Conservation (phyloP, 23 tunicate genomes). For the Trididemnum clinides region DNA sequence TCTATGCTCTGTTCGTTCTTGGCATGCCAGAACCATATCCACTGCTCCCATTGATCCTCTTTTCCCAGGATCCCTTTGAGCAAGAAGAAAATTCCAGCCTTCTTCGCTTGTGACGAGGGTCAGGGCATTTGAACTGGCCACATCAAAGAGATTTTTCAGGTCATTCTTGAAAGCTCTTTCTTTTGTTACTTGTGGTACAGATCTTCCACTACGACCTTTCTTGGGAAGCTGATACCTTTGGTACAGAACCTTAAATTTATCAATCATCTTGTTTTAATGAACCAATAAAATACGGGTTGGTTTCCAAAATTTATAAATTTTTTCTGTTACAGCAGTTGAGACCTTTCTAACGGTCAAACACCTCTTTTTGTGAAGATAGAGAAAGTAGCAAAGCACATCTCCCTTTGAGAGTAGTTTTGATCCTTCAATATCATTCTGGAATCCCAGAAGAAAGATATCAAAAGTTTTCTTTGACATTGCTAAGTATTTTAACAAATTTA, state of each 20-base stretch:
- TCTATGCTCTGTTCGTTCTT: constrained; percentile 8
- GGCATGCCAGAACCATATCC: not conserved
- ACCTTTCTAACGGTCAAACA: not conserved
- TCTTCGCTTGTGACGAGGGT: not conserved
- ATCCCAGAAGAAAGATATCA: not conserved
- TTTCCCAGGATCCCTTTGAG: not conserved
- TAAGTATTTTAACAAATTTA: not conserved
- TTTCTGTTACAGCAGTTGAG: constrained; percentile 4
- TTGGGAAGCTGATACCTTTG: not conserved
- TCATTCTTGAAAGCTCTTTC: constrained; percentile 12
- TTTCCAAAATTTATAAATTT: not conserved
- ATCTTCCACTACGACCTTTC: constrained; percentile 3
- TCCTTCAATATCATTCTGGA: not conserved
- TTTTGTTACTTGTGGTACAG: not conserved
- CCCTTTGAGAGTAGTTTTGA: too few species aligned
- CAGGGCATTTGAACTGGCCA: too few species aligned
- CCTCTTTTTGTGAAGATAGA: not conserved
- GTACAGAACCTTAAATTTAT: constrained; percentile 5
- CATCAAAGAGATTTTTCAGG: constrained; percentile 7
- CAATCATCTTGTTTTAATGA: constrained; percentile 1
- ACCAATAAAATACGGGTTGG: not conserved
- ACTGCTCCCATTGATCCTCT: not conserved
- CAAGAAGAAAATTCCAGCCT: not conserved
- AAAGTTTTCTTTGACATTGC: not conserved
- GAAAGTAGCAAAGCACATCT: not conserved